Evolutionary conservation across 2,113 vertebrate genomes (phyloP).

Genomic region (Heptranchias perlo): DNA sequence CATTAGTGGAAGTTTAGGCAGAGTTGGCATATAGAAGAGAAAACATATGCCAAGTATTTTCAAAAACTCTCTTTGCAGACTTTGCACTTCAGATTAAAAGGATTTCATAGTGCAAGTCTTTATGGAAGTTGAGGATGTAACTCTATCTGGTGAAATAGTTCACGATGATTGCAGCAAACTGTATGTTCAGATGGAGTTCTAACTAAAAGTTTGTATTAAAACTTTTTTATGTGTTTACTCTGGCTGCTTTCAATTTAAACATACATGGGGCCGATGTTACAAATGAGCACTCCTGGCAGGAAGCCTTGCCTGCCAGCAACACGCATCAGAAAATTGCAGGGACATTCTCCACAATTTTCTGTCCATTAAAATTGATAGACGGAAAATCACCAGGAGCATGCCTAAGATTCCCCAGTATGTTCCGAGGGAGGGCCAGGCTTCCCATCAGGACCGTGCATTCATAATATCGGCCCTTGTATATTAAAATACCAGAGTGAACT

Average conservation of each 20-base stretch:
- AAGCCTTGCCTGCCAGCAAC: no score
- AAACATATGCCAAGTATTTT: conserved; percentile 57
- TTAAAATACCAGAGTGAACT: neutral
- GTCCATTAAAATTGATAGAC: neutral
- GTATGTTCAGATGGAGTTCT: neutral
- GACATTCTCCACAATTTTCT: neutral
- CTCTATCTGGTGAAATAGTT: neutral
- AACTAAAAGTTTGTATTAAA: neutral
- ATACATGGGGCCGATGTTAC: neutral
- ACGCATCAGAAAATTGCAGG: neutral
- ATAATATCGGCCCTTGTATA: neutral
- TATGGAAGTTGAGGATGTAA: neutral
- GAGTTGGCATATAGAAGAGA: conserved; percentile 49
- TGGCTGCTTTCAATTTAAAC: neutral
- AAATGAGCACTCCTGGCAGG: neutral
- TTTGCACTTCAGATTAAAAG: conserved; percentile 5
- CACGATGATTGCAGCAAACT: neutral
- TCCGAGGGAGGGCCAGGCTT: neutral
- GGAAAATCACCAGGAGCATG: neutral
- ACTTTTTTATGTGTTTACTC: neutral
- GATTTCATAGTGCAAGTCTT: neutral
- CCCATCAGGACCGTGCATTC: neutral
- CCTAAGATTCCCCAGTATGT: neutral
- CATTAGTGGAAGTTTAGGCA: conserved; percentile 61
- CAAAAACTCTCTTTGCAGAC: neutral